Conservation (phyloP, 2,113 vertebrate species). For the Heterotilapia buettikoferi region DNA sequence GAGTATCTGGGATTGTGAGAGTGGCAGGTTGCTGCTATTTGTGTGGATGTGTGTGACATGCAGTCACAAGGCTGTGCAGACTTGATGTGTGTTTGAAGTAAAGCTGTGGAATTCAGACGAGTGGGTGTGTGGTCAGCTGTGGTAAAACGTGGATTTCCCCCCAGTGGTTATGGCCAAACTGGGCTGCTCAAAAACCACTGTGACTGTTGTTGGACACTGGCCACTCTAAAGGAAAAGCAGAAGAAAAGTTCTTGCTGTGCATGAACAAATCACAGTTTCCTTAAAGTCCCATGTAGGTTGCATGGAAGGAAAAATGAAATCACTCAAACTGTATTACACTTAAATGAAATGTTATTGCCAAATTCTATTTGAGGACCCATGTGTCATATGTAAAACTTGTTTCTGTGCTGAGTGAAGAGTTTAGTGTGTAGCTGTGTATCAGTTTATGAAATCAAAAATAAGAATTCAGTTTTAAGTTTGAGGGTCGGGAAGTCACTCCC, state of each 20-base stretch:
- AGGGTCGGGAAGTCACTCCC: neutral
- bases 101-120: slow-evolving; percentile 70
- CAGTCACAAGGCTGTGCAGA: slow-evolving; percentile 30
- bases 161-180: slow-evolving; percentile 33
- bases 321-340: neutral
- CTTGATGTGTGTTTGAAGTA: slow-evolving; percentile 52
- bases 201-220: slow-evolving; percentile 18
- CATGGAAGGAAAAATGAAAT: neutral
- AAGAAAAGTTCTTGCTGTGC: neutral
- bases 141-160: slow-evolving; percentile 59
- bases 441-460: neutral
- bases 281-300: slow-evolving; percentile 24
- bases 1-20: slow-evolving; percentile 13
- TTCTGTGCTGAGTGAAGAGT: neutral
- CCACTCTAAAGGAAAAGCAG: slow-evolving; percentile 22
- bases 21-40: slow-evolving; percentile 23
- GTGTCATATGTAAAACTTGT: neutral
- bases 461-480: neutral
- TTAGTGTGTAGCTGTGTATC: neutral
- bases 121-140: slow-evolving; percentile 68
- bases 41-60: slow-evolving; percentile 14
- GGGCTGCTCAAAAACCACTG: slow-evolving; percentile 33
- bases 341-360: neutral
- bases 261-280: slow-evolving; percentile 20
- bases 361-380: neutral